Base-by-base conservation (phyloP, 2,113 vertebrate genomes). In the Scatophagus argus region DNA sequence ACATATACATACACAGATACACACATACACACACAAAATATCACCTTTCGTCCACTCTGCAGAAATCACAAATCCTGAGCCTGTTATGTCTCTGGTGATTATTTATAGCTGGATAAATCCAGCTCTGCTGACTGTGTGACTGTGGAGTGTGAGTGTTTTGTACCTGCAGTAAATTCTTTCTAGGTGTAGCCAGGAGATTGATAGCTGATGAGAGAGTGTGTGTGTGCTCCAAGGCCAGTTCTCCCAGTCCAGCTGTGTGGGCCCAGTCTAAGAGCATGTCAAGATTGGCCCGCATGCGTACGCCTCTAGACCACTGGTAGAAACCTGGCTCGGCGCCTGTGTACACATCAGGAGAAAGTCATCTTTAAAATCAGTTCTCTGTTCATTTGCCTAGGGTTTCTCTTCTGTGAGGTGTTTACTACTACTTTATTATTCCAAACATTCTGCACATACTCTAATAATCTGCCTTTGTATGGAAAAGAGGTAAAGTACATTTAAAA, bases 181-280 rank as follows among this genome's bases (percentile, higher is more conserved):
- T 86, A 0, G 95, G 95, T 1, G 89, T 95, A 32, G 94, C 94
- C 55, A 96, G 88, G 47, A 96, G 89, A 81, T 94, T 94, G 70
- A 94, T 91, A 9, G 94, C 94, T 0, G 93, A 89, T 0, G 94
- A 94, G 17, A 96, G 88, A 11, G 93, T 93, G 49, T 91, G 87
- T 12, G 93, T 93, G 70, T 93, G 88, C 58, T 89, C 92, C 44
- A 90, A 70, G 17, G 92, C 94, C 69, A 94, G 36, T 21, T 95
- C 92, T 38, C 91, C 93, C 60, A 95, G 90, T 21, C 91, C 94
- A 0, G 80, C 88, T 3, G 85, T 69, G 4, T 95, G 92, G 54
- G 93, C 88, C 94, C 95, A 96, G 92, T 95, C 93, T 81, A 95
- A 88, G 36, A 96, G 83, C 74, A 95, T 38, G 66, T 96, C 94